Evolutionary conservation across 1,140 invertebrate species (phyloP), one percentile per base, ranked within the genome.

Genomic region (Panulirus ornatus): DNA sequence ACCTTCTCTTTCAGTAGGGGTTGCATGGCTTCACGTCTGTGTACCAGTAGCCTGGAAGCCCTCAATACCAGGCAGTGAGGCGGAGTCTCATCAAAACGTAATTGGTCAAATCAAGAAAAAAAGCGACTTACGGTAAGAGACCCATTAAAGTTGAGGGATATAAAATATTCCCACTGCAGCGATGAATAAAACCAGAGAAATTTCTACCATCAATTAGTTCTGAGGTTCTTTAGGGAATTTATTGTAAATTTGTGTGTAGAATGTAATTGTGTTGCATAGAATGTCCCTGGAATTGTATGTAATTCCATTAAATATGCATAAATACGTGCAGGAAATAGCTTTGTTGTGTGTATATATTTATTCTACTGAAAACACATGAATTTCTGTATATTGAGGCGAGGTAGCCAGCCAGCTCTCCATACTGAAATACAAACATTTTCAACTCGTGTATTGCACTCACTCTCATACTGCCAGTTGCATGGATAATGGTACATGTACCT

Each of bases 61-160:
- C 27, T 66, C 22, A 66, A 27, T 11, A 8, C 27, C 8, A 27
- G 58, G n/a, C 3, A 66, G 58, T 27, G n/a, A 30, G 11, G 58
- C 27, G 58, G 8, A 30, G 3, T 27, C n/a, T 66, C 6, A 5
- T 66, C 16, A 34, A 66, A 66, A 66, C 58, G 58, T 66, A 66
- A 66, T 66, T 66, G 58, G 58, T 66, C 58, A 66, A 66, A 66
- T 66, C 58, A 30, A 66, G 27, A 66, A 66, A 30, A 58, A 58
- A 66, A 30, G 14, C 58, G 58, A 66, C n/a, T 27, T 66, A 66
- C 5, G 27, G 58, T 66, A 66, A 66, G 58, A 66, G 58, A 66
- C n/a, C 58, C 58, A 66, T 66, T 66, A 66, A 66, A 66, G 58
- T 30, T 66, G 27, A 30, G 6, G n/a, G 58, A 30, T 66, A 66